phyloP scores from a whole-genome alignment of 2,797 vertebrate genomes.

The Spatula versicolor region DNA sequence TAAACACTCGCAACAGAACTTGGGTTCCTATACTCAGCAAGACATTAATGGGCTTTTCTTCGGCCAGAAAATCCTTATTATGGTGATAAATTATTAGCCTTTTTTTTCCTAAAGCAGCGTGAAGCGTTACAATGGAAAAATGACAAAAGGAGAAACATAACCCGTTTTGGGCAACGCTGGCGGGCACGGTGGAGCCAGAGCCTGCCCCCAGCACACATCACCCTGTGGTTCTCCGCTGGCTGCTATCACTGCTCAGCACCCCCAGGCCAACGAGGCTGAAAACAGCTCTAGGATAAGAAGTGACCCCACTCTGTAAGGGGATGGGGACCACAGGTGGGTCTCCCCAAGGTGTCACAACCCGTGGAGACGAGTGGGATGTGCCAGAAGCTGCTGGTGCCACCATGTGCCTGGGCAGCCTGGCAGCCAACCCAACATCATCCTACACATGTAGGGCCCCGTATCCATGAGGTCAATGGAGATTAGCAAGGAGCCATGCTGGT shows the following conservation, averaged over 20 bases:
- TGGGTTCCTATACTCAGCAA: slow-evolving; percentile 56
- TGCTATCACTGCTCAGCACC: neutral
- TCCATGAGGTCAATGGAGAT: slow-evolving; percentile 3
- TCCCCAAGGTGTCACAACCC: neutral
- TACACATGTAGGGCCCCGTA: accelerated
- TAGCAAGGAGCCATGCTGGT: slow-evolving; percentile 38
- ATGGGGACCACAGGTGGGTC: neutral
- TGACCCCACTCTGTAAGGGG: neutral
- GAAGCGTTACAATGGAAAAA: slow-evolving; percentile 42
- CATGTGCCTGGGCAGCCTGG: neutral
- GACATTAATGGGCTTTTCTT: slow-evolving; percentile 65
- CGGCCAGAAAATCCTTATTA: slow-evolving; percentile 56
- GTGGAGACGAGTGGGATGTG: neutral
- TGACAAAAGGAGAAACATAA: slow-evolving; percentile 31
- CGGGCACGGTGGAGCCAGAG: neutral
- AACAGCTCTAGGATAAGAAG: neutral
- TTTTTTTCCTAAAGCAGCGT: slow-evolving; percentile 28
- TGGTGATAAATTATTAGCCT: slow-evolving; percentile 26
- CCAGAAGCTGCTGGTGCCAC: neutral
- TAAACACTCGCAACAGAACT: slow-evolving; percentile 38
- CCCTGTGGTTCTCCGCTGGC: accelerated
- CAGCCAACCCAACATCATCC: neutral
- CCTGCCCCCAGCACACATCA: neutral
- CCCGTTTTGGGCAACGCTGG: neutral
- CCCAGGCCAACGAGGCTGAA: neutral